A percentile compares a stretch with the other conserved stretches of the same genome.
Conservation (phyloP, 2,797 vertebrate genomes). For the Danio aesculapii region DNA sequence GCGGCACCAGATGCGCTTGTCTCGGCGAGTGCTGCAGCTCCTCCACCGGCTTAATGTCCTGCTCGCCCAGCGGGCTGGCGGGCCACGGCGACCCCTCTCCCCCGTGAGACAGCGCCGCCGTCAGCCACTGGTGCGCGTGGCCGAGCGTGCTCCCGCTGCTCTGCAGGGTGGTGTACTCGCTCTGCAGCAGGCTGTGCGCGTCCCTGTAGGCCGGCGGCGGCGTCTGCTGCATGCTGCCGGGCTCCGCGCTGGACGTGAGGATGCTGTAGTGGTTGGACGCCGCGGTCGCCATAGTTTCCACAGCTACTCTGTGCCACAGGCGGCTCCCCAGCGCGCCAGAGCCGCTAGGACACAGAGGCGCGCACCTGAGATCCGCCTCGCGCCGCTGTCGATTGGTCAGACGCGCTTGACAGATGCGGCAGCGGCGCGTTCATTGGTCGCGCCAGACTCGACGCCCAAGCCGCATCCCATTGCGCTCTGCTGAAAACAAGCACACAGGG, state of each 20-base stretch:
- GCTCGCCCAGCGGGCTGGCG: constrained; percentile 89
- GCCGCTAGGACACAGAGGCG: constrained; percentile 88
- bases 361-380: constrained; percentile 91
- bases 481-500: constrained; percentile 56
- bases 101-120: constrained; percentile 89
- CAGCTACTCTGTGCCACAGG: constrained; percentile 91
- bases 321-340: constrained; percentile 83
- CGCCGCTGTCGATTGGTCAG: constrained; percentile 91
- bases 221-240: constrained; percentile 93
- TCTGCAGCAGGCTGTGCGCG: constrained; percentile 92
- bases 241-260: constrained; percentile 92
- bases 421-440: constrained; percentile 89
- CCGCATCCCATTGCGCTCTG: constrained; percentile 71
- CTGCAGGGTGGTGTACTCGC: constrained; percentile 89
- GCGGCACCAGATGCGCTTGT: constrained; percentile 56
- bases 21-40: constrained; percentile 86
- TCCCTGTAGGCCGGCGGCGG: constrained; percentile 87
- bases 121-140: constrained; percentile 98
- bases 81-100: constrained; percentile 91
- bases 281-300: constrained; percentile 94
- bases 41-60: constrained; percentile 95
- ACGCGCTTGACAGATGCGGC: constrained; percentile 92
- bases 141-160: constrained; percentile 93
- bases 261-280: constrained; percentile 98
- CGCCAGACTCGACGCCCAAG: constrained; percentile 77